Evolutionary conservation across 2,888 invertebrate species (phyloP).

Genomic region (Lamellibrachia satsuma): DNA sequence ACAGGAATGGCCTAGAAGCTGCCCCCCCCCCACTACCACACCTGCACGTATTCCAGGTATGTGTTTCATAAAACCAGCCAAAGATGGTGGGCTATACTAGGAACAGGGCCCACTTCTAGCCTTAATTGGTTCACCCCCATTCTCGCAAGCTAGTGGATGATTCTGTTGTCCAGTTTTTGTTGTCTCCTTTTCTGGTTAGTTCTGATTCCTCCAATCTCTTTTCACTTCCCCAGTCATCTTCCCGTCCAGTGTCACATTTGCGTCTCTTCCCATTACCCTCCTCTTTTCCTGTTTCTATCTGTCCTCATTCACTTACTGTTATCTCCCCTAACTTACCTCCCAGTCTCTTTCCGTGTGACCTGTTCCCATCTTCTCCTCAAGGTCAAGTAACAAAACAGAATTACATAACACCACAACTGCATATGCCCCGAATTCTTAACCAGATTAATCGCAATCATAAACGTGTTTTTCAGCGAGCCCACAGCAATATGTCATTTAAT

Average conservation of each 20-base stretch:
- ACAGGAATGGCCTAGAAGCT: not conserved
- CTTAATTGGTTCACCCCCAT: too few species aligned
- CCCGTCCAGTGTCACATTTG: not conserved
- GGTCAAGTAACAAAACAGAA: not conserved
- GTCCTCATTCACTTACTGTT: not conserved
- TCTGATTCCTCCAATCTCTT: not conserved
- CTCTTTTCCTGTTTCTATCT: not conserved
- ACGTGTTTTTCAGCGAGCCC: not conserved
- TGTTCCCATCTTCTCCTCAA: not conserved
- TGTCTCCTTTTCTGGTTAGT: not conserved
- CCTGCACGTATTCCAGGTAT: not conserved
- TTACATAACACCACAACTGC: not conserved
- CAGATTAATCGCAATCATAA: not conserved
- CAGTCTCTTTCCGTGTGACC: not conserved
- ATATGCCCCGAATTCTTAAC: not conserved
- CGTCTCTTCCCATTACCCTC: not conserved
- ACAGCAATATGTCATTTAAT: not conserved
- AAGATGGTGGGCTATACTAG: too few species aligned
- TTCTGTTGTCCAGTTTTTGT: not conserved
- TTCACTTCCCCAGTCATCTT: not conserved
- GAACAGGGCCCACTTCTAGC: too few species aligned
- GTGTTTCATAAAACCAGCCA: too few species aligned
- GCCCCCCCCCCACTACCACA: not conserved
- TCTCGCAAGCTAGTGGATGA: not conserved
- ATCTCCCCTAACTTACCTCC: not conserved